phyloP scores from a whole-genome alignment of 2,113 vertebrate genomes.

The Spheniscus mendiculus region DNA sequence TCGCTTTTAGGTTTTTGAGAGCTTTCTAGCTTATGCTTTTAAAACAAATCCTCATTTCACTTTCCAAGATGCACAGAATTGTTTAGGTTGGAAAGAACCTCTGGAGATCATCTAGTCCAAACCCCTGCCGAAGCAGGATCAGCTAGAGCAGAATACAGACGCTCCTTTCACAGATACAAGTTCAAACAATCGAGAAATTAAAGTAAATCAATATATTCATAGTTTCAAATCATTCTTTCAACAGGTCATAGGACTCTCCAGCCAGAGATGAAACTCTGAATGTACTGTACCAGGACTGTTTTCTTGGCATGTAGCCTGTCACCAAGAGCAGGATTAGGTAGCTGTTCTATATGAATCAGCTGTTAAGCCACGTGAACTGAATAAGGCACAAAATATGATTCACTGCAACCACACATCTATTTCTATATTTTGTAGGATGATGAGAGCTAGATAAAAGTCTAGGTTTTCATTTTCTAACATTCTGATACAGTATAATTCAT shows the following conservation, averaged over 20 bases:
- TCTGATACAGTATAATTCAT: not conserved
- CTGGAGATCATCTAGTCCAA: not conserved
- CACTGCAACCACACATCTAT: conserved; percentile 13
- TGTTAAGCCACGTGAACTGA: conserved; percentile 47
- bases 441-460: not conserved
- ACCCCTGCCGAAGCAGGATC: not conserved
- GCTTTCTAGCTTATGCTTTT: not conserved
- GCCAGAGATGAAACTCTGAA: not conserved
- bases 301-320: conserved; percentile 31
- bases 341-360: conserved; percentile 42
- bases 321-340: conserved; percentile 40
- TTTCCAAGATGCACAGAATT: not conserved
- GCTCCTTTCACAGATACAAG: not conserved
- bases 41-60: not conserved
- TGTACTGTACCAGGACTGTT: not conserved
- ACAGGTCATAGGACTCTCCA: not conserved
- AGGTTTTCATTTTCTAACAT: not conserved
- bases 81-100: not conserved
- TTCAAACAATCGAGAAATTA: not conserved
- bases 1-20: not conserved
- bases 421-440: conserved; percentile 21
- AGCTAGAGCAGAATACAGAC: not conserved
- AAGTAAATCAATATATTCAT: not conserved
- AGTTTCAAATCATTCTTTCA: not conserved
- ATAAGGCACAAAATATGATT: conserved; percentile 37